phyloP scores from a whole-genome alignment of 1,140 invertebrate species.

The Zeugodacus cucurbitae region DNA sequence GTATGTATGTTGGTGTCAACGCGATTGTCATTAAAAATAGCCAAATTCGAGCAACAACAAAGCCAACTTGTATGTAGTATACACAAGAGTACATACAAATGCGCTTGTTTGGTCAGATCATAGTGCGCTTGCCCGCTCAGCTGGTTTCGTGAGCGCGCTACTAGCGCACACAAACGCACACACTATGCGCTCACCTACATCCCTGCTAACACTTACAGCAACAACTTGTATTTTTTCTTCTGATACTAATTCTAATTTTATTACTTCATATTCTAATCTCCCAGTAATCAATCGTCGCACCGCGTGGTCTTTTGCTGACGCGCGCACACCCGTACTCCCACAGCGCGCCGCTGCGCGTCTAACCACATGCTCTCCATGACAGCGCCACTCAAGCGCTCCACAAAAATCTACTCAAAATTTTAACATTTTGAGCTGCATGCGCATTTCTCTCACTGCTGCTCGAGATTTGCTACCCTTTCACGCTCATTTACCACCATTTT shows the following conservation, averaged over 20 bases:
- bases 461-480: not conserved
- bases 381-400: not conserved
- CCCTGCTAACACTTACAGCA: not conserved
- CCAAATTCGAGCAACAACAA: conserved; percentile 13
- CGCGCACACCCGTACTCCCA: not conserved
- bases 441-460: not conserved
- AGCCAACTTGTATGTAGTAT: not conserved
- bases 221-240: not conserved
- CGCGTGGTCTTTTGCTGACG: conserved; percentile 27
- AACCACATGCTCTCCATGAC: not conserved
- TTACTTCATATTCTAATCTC: conserved; percentile 25
- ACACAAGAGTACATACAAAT: not conserved
- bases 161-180: not conserved
- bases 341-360: not conserved
- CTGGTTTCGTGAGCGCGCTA: not conserved
- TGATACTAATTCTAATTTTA: conserved; percentile 18
- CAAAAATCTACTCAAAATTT: not conserved
- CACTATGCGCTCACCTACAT: not conserved
- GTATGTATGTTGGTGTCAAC: not conserved
- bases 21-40: conserved; percentile 24
- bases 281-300: not conserved
- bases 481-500: not conserved
- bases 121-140: not conserved
- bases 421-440: not conserved
- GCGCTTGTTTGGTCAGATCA: not conserved